Evolutionary conservation across 23 tunicate genomes (phyloP).

Genomic region (Botrylloides violaceus): DNA sequence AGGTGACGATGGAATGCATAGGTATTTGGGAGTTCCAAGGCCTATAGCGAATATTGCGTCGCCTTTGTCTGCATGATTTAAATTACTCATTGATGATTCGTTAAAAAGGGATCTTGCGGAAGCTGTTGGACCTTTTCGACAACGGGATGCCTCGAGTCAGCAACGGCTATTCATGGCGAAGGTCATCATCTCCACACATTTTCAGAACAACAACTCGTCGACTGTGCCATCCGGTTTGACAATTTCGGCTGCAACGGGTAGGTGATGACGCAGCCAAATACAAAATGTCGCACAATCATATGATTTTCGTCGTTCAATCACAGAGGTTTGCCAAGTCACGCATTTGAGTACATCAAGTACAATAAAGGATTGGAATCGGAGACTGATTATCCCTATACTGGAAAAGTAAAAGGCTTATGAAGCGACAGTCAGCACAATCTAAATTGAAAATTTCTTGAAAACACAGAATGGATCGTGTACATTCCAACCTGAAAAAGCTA

Average conservation of each 20-base stretch:
- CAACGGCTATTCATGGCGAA: conserved; percentile 63
- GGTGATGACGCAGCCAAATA: not conserved
- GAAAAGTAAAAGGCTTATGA: conserved; percentile 30
- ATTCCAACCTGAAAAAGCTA: conserved; percentile 43
- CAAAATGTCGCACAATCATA: not conserved
- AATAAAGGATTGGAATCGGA: conserved; percentile 78
- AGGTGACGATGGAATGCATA: too few species aligned
- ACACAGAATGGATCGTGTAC: conserved; percentile 56
- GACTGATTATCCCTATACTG: conserved; percentile 67
- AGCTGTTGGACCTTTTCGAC: conserved; percentile 98
- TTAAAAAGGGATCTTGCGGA: conserved; percentile 86
- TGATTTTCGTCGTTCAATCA: not conserved
- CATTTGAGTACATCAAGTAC: conserved; percentile 90
- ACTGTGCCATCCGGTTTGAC: conserved; percentile 80
- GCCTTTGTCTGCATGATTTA: not conserved
- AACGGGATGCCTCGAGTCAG: conserved; percentile 96
- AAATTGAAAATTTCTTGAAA: too few species aligned
- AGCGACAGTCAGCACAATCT: not conserved
- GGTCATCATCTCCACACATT: conserved; percentile 53
- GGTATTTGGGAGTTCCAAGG: too few species aligned
- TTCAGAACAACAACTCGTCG: conserved; percentile 93
- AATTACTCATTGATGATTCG: too few species aligned
- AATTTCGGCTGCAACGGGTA: conserved; percentile 93
- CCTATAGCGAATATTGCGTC: too few species aligned
- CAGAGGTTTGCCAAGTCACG: conserved; percentile 94